Base-by-base conservation (phyloP, 2,888 invertebrate species). In the Pimpla rufipes region DNA sequence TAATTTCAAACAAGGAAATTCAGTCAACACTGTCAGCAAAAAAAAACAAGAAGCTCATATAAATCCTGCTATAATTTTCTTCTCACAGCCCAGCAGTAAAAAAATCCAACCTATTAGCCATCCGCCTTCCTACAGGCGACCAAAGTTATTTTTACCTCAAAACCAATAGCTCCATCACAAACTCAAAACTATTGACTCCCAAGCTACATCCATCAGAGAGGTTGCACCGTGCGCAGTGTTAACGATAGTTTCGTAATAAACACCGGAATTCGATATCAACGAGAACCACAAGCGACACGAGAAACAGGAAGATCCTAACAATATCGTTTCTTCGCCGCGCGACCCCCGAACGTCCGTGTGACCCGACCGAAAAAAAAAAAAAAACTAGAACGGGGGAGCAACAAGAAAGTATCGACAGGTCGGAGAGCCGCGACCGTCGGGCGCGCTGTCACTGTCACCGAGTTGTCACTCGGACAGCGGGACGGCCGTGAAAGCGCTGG, bases 391-490 rank as follows among this genome's bases (percentile, higher is more conserved):
- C n/a, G 16, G 6, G 16, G 50, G 16, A 50, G 35, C 11, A 21
- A 52, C 10, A 52, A 10, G 21, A 57, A 23, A 57, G 13, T 21
- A 57, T 29, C n/a, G n/a, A 57, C 6, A 29, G 13, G 4, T 18
- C 37, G 40, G 7, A 59, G 42, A 0, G n/a, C n/a, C 42, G 11
- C 40, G 37, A 64, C 13, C 64, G 21, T 11, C 11, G 7, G 21
- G 10, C 45, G 1, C 11, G 42, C 40, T 66, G 66, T 45, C 18
- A 79, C 79, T 70, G 75, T 75, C 80, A 75, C 50, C 68, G 50
- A 16, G 42, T 66, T 73, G 64, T 57, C 66, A 67, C 21, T 11
- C 18, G 40, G 18, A 66, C 67, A 47, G 35, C 37, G 47, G 13
- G 23, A 42, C 45, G 66, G 13, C 66, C 42, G 66, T 40, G 66